Percentiles rank a stretch among this genome's conserved stretches.
phyloP scores from a whole-genome alignment of 2,113 vertebrate genomes.

The Calypte anna region DNA sequence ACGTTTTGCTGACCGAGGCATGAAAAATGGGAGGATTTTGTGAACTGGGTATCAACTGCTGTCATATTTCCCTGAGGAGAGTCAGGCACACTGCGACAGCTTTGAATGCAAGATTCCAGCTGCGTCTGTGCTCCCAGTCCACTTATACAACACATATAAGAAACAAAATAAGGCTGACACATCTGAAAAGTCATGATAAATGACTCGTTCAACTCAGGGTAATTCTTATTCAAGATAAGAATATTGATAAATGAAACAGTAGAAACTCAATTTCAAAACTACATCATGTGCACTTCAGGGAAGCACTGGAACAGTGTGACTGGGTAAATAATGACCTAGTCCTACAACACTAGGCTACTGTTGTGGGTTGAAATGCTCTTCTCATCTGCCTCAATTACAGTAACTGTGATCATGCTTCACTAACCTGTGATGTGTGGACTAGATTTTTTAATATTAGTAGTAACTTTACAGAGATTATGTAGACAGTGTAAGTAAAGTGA shows the following conservation, averaged over 20 bases:
- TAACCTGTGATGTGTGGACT: neutral
- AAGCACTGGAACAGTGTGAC: neutral
- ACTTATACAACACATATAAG: neutral
- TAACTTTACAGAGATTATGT: neutral
- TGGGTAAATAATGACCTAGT: neutral
- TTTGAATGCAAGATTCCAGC: neutral
- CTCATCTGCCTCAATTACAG: neutral
- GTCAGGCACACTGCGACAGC: neutral
- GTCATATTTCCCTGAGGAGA: neutral
- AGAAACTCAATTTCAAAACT: neutral
- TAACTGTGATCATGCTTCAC: neutral
- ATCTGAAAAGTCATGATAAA: neutral
- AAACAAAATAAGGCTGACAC: neutral
- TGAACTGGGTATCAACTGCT: rapidly evolving
- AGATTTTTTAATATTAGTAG: constrained; percentile 12
- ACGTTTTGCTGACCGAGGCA: neutral
- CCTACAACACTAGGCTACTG: neutral
- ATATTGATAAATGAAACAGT: neutral
- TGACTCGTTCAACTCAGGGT: neutral
- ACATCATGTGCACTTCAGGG: neutral
- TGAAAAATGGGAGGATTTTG: neutral
- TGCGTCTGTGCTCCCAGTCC: neutral
- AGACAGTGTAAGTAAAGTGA: neutral
- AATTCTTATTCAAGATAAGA: neutral
- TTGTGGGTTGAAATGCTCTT: neutral